Conservation (phyloP, 2,113 vertebrate species). For the Patagioenas fasciata region DNA sequence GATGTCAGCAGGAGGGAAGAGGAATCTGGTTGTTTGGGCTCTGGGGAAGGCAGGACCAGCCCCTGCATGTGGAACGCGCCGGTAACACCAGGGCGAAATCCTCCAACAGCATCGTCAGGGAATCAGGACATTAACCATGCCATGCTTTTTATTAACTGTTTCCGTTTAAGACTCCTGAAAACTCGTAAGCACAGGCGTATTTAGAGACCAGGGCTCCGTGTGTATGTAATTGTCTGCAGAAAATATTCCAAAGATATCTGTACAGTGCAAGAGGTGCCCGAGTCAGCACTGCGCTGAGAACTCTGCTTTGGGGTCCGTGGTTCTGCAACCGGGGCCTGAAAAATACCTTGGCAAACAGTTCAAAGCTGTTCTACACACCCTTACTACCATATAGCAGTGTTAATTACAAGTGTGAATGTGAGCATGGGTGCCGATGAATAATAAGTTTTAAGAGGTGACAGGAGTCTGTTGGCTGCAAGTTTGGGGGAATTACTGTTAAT, state of each 20-base stretch:
- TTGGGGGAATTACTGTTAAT: not conserved
- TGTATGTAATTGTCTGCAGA: not conserved
- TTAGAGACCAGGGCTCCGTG: not conserved
- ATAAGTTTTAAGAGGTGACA: not conserved
- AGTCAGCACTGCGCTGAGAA: not conserved
- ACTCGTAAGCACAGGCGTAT: not conserved
- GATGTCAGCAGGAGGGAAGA: not conserved
- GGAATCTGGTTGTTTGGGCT: not conserved
- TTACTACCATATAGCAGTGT: not conserved
- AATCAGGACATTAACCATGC: not conserved
- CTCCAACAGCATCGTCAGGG: accelerated
- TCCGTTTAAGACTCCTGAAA: not conserved
- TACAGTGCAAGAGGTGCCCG: not conserved
- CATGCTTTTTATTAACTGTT: not conserved
- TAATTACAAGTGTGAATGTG: not conserved
- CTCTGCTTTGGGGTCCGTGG: not conserved
- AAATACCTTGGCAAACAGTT: not conserved
- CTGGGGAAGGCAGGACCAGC: not conserved
- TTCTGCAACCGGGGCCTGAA: not conserved
- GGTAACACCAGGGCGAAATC: not conserved
- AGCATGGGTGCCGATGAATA: not conserved
- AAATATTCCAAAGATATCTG: not conserved
- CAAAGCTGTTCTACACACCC: not conserved
- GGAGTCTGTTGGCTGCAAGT: not conserved
- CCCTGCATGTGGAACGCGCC: not conserved